Conservation (phyloP, 53 echinoderm and acorn worm genomes). For the Arbacia lixula region DNA sequence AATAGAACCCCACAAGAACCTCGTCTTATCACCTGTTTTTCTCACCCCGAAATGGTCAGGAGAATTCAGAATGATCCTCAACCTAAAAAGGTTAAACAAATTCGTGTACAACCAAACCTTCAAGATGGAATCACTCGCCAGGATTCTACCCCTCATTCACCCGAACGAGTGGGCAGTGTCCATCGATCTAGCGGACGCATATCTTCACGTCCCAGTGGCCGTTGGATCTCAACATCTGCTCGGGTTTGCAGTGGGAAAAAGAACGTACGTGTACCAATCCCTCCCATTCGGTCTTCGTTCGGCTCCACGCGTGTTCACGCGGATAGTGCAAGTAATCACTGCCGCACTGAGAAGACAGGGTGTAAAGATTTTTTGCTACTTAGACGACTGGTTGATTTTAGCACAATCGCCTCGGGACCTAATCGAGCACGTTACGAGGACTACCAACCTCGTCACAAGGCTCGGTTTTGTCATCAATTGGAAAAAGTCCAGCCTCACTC, state of each 20-base stretch:
- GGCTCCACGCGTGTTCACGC: slow-evolving; percentile 5
- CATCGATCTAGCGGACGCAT: slow-evolving; percentile 32
- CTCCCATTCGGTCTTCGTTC: slow-evolving; percentile 30
- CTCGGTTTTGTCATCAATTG: slow-evolving; percentile 12
- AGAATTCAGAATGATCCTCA: slow-evolving; percentile 18
- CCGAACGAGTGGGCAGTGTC: slow-evolving; percentile 3
- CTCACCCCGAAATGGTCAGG: not conserved
- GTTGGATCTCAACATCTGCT: not conserved
- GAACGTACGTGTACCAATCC: not conserved
- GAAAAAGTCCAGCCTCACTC: not conserved
- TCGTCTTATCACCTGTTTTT: slow-evolving; percentile 15
- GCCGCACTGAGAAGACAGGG: not conserved
- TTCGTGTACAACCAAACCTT: not conserved
- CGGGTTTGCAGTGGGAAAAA: not conserved
- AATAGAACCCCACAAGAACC: not conserved
- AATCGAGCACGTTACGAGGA: not conserved
- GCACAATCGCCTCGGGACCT: not conserved
- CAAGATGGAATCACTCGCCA: slow-evolving; percentile 38
- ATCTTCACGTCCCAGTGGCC: slow-evolving; percentile 32
- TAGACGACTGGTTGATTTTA: slow-evolving; percentile 14
- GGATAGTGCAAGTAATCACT: not conserved
- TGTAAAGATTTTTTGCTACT: slow-evolving; percentile 5
- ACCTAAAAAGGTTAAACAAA: slow-evolving; percentile 4
- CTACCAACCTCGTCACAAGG: not conserved
- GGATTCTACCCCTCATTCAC: not conserved